These are phyloP conservation scores for Ispidina picta DNA, from an alignment of 2,797 vertebrate species.

Conservation along the genomic window DNA sequence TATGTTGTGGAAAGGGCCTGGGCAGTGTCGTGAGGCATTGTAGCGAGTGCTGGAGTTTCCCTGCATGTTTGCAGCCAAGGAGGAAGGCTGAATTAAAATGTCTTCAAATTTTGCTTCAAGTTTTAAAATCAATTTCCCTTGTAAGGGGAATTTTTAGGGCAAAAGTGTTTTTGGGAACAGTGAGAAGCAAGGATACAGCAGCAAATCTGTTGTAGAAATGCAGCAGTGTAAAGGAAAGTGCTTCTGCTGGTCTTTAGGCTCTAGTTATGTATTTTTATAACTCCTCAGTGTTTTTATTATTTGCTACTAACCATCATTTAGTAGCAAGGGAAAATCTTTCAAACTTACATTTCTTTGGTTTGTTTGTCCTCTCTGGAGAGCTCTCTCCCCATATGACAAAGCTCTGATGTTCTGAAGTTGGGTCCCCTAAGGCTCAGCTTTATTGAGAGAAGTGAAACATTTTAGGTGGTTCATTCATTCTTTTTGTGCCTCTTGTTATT, in stretches of 20 bases:
- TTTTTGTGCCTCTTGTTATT: constrained; percentile 62
- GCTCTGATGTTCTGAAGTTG: constrained; percentile 45
- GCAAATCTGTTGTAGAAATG: not conserved
- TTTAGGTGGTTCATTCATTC: constrained; percentile 71
- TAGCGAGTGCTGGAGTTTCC: not conserved
- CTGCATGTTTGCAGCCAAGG: not conserved
- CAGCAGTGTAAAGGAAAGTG: not conserved
- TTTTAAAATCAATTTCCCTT: not conserved
- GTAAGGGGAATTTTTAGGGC: constrained; percentile 2
- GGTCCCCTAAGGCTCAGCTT: constrained; percentile 61
- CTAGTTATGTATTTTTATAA: constrained; percentile 57
- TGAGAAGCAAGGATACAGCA: not conserved
- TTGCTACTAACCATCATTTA: constrained; percentile 52
- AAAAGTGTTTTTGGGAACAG: not conserved
- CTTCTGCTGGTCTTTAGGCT: constrained; percentile 45
- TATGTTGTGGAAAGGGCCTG: not conserved
- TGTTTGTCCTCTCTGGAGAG: constrained; percentile 63
- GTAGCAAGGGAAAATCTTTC: constrained; percentile 47
- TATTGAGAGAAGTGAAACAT: constrained; percentile 66
- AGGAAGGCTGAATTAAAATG: constrained; percentile 24
- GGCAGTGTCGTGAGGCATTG: not conserved
- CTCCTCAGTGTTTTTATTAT: constrained; percentile 40
- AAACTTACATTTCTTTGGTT: constrained; percentile 41
- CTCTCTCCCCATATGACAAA: constrained; percentile 50
- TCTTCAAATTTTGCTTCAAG: not conserved